phyloP scores from a whole-genome alignment of 2,113 vertebrate species.

The Meles meles region DNA sequence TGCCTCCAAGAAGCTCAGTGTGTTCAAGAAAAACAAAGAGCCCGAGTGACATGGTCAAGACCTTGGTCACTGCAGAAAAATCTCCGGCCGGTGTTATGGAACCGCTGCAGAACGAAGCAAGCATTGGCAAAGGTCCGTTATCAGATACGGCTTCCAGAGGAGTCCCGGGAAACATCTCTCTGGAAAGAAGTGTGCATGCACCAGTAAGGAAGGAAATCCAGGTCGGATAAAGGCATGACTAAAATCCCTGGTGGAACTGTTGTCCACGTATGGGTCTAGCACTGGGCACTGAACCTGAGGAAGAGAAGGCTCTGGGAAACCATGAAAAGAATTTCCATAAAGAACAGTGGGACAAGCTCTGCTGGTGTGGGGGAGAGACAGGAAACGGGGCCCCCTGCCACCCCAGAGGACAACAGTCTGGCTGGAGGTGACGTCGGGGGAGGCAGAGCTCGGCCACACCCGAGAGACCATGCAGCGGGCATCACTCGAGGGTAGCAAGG shows the following conservation, averaged over 20 bases:
- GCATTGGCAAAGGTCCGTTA: not conserved
- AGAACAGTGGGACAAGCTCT: not conserved
- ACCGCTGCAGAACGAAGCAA: not conserved
- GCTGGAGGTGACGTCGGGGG: not conserved
- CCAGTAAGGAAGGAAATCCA: not conserved
- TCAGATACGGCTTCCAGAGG: not conserved
- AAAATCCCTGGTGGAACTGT: not conserved
- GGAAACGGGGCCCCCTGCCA: not conserved
- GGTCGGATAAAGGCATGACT: not conserved
- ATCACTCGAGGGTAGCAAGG: not conserved
- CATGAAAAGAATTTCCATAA: not conserved
- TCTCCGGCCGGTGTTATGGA: not conserved
- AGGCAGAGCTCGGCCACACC: not conserved
- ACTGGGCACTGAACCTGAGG: not conserved
- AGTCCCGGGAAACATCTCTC: not conserved
- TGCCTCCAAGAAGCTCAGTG: not conserved
- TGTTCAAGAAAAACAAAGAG: not conserved
- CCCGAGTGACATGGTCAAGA: too few species aligned
- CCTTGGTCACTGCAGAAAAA: not conserved
- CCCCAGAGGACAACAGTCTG: not conserved
- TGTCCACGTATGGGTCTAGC: not conserved
- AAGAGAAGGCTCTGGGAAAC: not conserved
- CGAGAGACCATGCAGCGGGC: fast-evolving
- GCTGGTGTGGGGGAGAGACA: not conserved
- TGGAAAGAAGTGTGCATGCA: not conserved